Evolutionary conservation across 64 coral and sea anemone genomes (phyloP), one percentile per base, ranked within the genome.

Genomic region (Montipora sp.): DNA sequence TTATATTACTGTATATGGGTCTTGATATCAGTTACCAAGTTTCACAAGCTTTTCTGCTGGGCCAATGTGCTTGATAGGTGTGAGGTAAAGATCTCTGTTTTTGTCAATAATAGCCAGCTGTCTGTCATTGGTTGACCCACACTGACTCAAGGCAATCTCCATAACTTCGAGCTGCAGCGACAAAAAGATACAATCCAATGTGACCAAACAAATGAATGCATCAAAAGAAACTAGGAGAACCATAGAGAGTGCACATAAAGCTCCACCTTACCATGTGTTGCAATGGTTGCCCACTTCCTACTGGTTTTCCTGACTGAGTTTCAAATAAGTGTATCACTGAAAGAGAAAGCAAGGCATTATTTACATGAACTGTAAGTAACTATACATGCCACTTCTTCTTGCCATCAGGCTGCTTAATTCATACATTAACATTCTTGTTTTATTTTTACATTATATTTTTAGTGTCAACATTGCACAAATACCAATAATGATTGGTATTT

Each of bases 1-100:
- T 36, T 36, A 36, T 36, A 36, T 36, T 36, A 36, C 36, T 36
- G 36, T 36, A 36, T 36, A 36, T 36, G 36, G 36, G 36, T 36
- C 36, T 36, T 36, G 36, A 36, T 36, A 36, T 36, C 36, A 36
- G 36, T 75, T 83, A 98, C 98, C 98, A 45, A 99, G 85, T 91
- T 95, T 94, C 0, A 95, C 94, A 68, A 96, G 71, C 89, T 88
- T 96, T 80, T 91, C 94, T 91, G 94, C 92, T 8, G 94, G 77
- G 27, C 98, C 98, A 92, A 99, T 95, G 74, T 95, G 94, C 80
- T 96, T 96, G 63, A 99, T 86, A 11, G 98, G 89, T 8, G 94
- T 95, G 59, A 99, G 89, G 75, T 96, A 99, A 47, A 99, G 89
- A 51, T 99, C 98, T 58, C 98, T 96, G 67, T 99, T 99, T 74